Evolutionary conservation across 1,140 invertebrate genomes (phyloP), one percentile per base, ranked within the genome.

Genomic region (Drosophila setifemur): DNA sequence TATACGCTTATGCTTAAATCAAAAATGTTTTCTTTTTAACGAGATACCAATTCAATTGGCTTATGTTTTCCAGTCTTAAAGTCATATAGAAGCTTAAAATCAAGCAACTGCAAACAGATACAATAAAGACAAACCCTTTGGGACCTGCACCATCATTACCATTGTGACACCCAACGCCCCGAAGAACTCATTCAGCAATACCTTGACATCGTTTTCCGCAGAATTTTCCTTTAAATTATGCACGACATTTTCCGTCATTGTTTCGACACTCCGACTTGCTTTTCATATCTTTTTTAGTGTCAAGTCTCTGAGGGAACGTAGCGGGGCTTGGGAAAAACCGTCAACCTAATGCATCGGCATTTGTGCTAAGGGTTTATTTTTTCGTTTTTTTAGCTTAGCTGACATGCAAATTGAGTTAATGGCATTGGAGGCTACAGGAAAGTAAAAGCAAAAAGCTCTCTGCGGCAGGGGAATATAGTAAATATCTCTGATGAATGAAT

Each of bases 341-440:
- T 64, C 26, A 31, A 35, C 52, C 40, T 70, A 76, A 57, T 43
- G 52, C 57, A 73, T 70, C 68, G 73, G 76, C 66, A 73, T 37
- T 37, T 37, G 33, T 37, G 33, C 8, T 14, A 14, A 8, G 14
- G 12, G 33, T 74, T 79, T n/a, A n/a, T n/a, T n/a, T n/a, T 78
- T 43, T 40, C 12, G 35, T 35, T 63, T 52, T 64, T 48, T 16
- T 31, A 40, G 71, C 35, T 14, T 39, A 35, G 44, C 70, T 66
- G 66, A 73, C 57, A 73, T 57, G 52, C 63, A 53, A 70, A 79
- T 74, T 79, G 57, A 71, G 53, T 70, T 79, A 81, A 79, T 74
- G 70, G 52, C 64, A 70, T 57, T 50, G 57, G 60, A 26, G 49
- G 49, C 39, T 49, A 14, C 12, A 31, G 28, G 26, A 61, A 72